These are phyloP conservation scores for Urocolius indicus DNA, from an alignment of 2,113 vertebrate species.

Conservation along the genomic window DNA sequence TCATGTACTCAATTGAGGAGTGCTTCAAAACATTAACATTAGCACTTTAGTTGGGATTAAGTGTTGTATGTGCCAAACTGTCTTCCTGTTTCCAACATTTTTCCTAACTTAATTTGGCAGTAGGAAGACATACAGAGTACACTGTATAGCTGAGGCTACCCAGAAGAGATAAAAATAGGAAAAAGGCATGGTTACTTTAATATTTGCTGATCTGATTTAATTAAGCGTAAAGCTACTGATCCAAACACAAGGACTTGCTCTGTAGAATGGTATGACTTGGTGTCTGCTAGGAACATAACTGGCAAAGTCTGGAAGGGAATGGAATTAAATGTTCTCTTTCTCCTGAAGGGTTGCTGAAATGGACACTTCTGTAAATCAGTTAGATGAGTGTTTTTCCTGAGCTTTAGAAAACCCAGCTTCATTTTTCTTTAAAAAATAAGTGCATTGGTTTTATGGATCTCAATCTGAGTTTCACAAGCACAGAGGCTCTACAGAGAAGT, in stretches of 20 bases:
- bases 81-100: conserved; percentile 30
- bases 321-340: not conserved
- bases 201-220: not conserved
- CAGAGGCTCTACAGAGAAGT: not conserved
- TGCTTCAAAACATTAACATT: not conserved
- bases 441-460: not conserved
- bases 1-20: not conserved
- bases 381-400: not conserved
- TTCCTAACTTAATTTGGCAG: not conserved
- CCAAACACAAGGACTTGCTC: not conserved
- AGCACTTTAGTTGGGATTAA: conserved; percentile 7
- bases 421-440: not conserved
- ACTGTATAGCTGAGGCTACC: not conserved
- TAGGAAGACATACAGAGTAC: not conserved
- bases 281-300: not conserved
- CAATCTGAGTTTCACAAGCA: not conserved
- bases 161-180: not conserved
- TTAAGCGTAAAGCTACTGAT: not conserved
- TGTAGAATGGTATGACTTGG: not conserved
- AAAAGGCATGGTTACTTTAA: not conserved
- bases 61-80: conserved; percentile 12
- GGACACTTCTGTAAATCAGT: not conserved
- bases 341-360: not conserved
- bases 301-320: not conserved
- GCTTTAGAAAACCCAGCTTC: not conserved